Base-by-base conservation (phyloP, 2,113 vertebrate species). In the Otocyon megalotis region DNA sequence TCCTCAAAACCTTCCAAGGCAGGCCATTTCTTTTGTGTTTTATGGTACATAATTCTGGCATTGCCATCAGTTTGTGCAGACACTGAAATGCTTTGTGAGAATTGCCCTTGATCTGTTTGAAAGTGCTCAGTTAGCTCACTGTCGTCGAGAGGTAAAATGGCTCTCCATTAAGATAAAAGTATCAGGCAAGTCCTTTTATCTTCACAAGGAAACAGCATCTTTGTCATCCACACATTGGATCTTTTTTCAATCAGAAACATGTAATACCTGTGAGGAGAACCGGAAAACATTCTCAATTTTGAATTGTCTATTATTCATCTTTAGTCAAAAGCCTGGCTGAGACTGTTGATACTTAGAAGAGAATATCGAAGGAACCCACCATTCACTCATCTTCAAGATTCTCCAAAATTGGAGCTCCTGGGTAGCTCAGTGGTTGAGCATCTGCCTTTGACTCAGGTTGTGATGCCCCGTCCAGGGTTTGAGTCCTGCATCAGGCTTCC, bases 91-190 rank as follows among this genome's bases (percentile, higher is more conserved):
- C 56, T 92, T 80, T 72, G 37, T 71, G 50, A 95, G 43, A 74
- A 89, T 28, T 84, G 43, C 7, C 37, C 32, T 87, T 92, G 15
- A 26, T 83, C 72, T 83, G 8, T 86, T 85, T 93, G 56, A 88
- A 88, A 86, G 12, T 63, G 28, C 17, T 87, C 43, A 37, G 71
- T 48, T 93, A 20, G 16, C 28, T 82, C 48, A 76, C 26, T 81
- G 10, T 60, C 76, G 20, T 82, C 86, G 13, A 54, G 53, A 94
- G 20, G 10, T 83, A 8, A 94, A 88, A 60, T 67, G 54, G 91
- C 15, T 88, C 35, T 85, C 37, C n/a, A 80, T 69, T 92, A 89
- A 95, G 81, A 58, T 65, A 92, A 93, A 93, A 79, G 62, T 89
- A 83, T 63, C 28, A 79, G 24, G 72, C 35, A 88, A 94, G 14